These are phyloP conservation scores for Drosophila parthenogenetica DNA, from an alignment of 2,888 invertebrate genomes.

Conservation along the genomic window DNA sequence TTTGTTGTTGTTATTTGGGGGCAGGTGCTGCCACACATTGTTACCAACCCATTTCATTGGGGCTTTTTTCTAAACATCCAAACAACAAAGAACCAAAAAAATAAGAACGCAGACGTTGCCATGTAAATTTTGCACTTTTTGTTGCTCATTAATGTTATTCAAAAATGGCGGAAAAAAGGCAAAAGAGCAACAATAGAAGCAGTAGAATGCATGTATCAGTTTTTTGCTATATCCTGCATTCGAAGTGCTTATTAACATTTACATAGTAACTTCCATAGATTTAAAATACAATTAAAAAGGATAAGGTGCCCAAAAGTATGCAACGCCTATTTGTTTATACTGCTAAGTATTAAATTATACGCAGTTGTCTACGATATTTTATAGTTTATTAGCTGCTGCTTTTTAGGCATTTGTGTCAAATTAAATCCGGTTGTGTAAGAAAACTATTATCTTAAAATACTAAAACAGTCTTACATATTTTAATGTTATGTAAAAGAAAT, in stretches of 20 bases:
- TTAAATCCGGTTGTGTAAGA: too few relatives aligned
- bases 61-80: slow-evolving; percentile 59
- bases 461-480: too few relatives aligned
- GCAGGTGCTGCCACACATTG: slow-evolving; percentile 62
- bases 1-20: slow-evolving; percentile 32
- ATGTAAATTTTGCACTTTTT: slow-evolving; percentile 79
- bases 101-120: slow-evolving; percentile 55
- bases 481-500: too few relatives aligned
- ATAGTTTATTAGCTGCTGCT: too few relatives aligned
- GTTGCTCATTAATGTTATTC: slow-evolving; percentile 78
- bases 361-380: too few relatives aligned
- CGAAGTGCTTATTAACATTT: not conserved
- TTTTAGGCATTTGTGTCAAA: too few relatives aligned
- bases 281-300: not conserved
- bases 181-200: slow-evolving; percentile 10
- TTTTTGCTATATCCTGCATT: slow-evolving; percentile 10
- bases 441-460: too few relatives aligned
- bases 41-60: slow-evolving; percentile 66
- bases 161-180: slow-evolving; percentile 57
- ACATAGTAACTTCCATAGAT: not conserved
- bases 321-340: not conserved
- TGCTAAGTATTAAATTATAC: too few relatives aligned
- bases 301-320: slow-evolving; percentile 32
- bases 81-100: slow-evolving; percentile 49
- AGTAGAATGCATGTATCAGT: not conserved